phyloP scores from a whole-genome alignment of 1,140 invertebrate genomes.

The Lepidurus couesii region DNA sequence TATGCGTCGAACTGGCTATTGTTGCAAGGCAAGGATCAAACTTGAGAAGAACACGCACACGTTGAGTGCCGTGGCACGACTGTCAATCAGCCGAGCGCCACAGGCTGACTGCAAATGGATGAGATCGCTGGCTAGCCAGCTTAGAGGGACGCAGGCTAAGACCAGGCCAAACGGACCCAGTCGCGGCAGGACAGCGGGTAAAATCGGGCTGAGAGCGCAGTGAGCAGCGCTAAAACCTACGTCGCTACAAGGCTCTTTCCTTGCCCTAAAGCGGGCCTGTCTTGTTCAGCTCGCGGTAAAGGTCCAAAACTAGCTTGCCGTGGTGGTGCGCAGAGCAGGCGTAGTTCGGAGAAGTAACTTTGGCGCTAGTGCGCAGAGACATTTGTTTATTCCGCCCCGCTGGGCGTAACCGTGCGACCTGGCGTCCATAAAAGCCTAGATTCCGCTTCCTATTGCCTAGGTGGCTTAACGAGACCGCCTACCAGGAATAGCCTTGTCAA shows the following conservation, averaged over 20 bases:
- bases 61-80: constrained; percentile 20
- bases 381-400: constrained; percentile 1
- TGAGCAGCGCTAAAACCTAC: not conserved
- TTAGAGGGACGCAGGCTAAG: constrained; percentile 17
- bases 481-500: not conserved
- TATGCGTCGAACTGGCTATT: constrained; percentile 16
- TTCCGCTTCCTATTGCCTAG: not conserved
- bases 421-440: constrained; percentile 11
- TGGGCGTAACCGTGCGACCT: not conserved
- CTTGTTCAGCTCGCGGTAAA: constrained; percentile 5
- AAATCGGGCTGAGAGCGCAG: not conserved
- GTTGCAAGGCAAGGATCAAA: not conserved
- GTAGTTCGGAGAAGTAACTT: not conserved
- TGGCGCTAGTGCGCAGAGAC: constrained; percentile 7
- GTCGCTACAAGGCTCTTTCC: not conserved
- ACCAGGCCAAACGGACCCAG: constrained; percentile 2
- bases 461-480: constrained; percentile 9
- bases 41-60: constrained; percentile 15
- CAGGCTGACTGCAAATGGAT: constrained; percentile 21
- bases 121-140: constrained; percentile 17
- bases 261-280: constrained; percentile 5
- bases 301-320: not conserved
- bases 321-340: not conserved
- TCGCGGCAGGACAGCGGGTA: not conserved
- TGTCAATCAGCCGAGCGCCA: constrained; percentile 20